Evolutionary conservation across 2,113 vertebrate genomes (phyloP).

Genomic region (Petrocephalus zakoni): DNA sequence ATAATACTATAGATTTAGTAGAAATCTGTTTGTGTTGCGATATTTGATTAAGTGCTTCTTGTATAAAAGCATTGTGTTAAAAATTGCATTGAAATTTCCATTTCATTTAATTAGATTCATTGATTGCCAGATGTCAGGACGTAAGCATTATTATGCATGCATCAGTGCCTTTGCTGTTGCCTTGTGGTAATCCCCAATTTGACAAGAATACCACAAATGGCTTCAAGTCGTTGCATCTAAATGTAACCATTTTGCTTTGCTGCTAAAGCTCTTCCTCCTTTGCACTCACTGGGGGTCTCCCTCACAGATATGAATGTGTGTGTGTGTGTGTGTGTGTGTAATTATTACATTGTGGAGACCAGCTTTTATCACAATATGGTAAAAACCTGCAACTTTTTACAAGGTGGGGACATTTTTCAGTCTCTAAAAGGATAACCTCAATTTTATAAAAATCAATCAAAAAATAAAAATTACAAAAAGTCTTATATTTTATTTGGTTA

Average conservation of each 20-base stretch:
- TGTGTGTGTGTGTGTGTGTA: background rate
- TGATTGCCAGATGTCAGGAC: background rate
- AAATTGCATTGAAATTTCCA: background rate
- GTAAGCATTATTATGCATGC: background rate
- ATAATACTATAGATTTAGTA: background rate
- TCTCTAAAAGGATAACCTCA: background rate
- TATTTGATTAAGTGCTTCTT: background rate
- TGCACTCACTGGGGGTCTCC: background rate
- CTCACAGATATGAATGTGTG: background rate
- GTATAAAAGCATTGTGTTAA: background rate
- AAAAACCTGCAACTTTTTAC: background rate
- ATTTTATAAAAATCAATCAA: background rate
- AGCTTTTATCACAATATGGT: background rate
- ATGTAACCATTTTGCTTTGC: background rate
- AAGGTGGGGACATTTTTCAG: background rate
- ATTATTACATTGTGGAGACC: background rate
- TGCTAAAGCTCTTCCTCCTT: background rate
- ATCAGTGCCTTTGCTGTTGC: background rate
- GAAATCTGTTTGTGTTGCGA: background rate
- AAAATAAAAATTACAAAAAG: background rate
- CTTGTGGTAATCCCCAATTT: background rate
- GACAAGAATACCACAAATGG: background rate
- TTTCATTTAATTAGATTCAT: background rate
- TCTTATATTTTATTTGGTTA: background rate
- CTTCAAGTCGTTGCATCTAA: background rate